phyloP scores from a whole-genome alignment of 2,888 invertebrate genomes.

The Rutpela maculata region DNA sequence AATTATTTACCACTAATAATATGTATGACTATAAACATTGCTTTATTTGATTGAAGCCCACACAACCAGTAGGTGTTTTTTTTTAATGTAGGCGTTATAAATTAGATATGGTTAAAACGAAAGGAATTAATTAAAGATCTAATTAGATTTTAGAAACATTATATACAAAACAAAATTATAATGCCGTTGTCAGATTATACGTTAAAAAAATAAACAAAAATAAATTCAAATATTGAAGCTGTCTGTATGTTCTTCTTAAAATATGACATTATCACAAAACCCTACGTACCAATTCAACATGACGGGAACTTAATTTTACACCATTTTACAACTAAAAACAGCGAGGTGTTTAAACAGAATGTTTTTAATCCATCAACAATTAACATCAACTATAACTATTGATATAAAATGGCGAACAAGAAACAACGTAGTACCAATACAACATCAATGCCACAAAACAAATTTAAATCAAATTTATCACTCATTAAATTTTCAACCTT shows the following conservation, averaged over 20 bases:
- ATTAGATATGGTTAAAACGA: slow-evolving; percentile 29
- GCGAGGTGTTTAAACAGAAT: slow-evolving; percentile 3
- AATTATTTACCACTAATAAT: slow-evolving; percentile 51
- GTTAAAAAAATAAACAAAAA: slow-evolving; percentile 55
- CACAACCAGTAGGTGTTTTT: slow-evolving; percentile 60
- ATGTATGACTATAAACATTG: slow-evolving; percentile 51
- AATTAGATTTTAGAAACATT: slow-evolving; percentile 34
- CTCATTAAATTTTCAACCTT: not conserved
- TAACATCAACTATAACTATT: slow-evolving; percentile 45
- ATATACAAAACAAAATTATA: slow-evolving; percentile 9
- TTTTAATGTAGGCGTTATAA: slow-evolving; percentile 58
- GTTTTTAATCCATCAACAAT: slow-evolving; percentile 38
- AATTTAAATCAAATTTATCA: not conserved
- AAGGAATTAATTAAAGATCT: slow-evolving; percentile 31
- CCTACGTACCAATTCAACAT: slow-evolving; percentile 52
- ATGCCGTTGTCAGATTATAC: slow-evolving; percentile 35
- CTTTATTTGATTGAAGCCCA: slow-evolving; percentile 60
- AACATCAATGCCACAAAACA: slow-evolving; percentile 16
- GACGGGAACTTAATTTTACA: slow-evolving; percentile 27
- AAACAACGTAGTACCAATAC: slow-evolving; percentile 33
- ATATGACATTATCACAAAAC: slow-evolving; percentile 26
- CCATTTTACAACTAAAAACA: slow-evolving; percentile 32
- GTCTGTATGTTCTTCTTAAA: slow-evolving; percentile 21
- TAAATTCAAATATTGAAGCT: slow-evolving; percentile 53
- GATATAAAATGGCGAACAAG: slow-evolving; percentile 48